phyloP scores from a whole-genome alignment of 1,140 invertebrate species.

The Lutraria rhynchaena region DNA sequence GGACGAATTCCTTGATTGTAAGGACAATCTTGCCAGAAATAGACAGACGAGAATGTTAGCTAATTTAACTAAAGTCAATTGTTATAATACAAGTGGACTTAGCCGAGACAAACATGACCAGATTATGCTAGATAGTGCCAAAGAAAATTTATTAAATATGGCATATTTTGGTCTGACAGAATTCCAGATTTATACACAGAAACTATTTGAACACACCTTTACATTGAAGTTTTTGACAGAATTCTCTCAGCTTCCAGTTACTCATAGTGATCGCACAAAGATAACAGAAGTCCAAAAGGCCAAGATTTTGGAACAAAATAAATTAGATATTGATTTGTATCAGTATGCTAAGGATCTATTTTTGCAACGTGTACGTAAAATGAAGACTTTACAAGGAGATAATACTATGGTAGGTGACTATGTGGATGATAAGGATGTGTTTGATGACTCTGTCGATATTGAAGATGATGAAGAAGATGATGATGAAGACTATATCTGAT shows the following conservation, averaged over 20 bases:
- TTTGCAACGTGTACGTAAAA: constrained; percentile 86
- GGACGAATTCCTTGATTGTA: constrained; percentile 94
- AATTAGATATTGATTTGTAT: constrained; percentile 96
- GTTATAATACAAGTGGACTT: constrained; percentile 94
- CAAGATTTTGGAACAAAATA: constrained; percentile 91
- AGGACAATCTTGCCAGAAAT: constrained; percentile 96
- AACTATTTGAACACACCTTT: constrained; percentile 99
- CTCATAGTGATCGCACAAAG: constrained; percentile 84
- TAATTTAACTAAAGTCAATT: constrained; percentile 93
- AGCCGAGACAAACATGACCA: constrained; percentile 86
- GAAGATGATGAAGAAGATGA: constrained; percentile 51
- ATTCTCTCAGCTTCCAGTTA: constrained; percentile 75
- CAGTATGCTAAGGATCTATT: constrained; percentile 95
- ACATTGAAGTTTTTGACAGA: constrained; percentile 86
- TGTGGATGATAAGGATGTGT: constrained; percentile 19
- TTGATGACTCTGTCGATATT: constrained; percentile 49
- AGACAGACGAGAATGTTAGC: constrained; percentile 98
- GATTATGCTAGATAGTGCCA: constrained; percentile 95
- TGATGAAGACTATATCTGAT: constrained; percentile 30
- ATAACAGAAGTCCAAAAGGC: constrained; percentile 88
- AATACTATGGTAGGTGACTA: constrained; percentile 21
- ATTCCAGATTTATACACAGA: constrained; percentile 95
- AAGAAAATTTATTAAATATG: constrained; percentile 96
- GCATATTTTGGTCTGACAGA: constrained; percentile 99
- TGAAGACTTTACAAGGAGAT: constrained; percentile 48